phyloP scores from a whole-genome alignment of 2,113 vertebrate genomes.

The Rhizomys pruinosus region DNA sequence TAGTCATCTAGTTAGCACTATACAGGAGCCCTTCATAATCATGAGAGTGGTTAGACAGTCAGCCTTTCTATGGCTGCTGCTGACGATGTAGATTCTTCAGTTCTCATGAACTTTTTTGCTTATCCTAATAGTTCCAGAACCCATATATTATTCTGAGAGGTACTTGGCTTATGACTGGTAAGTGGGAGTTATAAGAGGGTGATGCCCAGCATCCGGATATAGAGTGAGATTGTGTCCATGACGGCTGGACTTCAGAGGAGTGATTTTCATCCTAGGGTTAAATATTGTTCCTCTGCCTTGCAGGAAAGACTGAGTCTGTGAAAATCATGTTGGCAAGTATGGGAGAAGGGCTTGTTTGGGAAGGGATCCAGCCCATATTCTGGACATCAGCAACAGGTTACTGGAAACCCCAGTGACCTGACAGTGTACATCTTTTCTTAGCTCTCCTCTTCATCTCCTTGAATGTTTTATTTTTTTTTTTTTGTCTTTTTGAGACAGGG shows the following conservation, averaged over 20 bases:
- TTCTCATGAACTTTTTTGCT: constrained; percentile 68
- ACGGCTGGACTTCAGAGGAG: constrained; percentile 73
- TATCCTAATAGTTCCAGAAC: constrained; percentile 76
- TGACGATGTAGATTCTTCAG: constrained; percentile 64
- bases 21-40: neutral
- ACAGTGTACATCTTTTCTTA: neutral
- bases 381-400: constrained; percentile 59
- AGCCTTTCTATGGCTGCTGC: constrained; percentile 59
- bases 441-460: neutral
- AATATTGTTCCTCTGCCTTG: constrained; percentile 70
- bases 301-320: no score
- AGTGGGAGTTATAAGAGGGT: constrained; percentile 65
- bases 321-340: constrained; percentile 62
- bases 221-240: constrained; percentile 61
- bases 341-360: constrained; percentile 70
- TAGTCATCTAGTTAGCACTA: neutral
- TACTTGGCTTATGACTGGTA: constrained; percentile 73
- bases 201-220: constrained; percentile 76
- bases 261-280: constrained; percentile 74
- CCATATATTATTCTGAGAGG: constrained; percentile 75
- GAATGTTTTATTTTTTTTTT: no score
- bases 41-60: neutral
- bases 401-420: constrained; percentile 5
- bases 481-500: no score
- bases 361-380: constrained; percentile 66